Evolutionary conservation across 2,888 invertebrate species (phyloP).

Genomic region (Ectemnius cavifrons): DNA sequence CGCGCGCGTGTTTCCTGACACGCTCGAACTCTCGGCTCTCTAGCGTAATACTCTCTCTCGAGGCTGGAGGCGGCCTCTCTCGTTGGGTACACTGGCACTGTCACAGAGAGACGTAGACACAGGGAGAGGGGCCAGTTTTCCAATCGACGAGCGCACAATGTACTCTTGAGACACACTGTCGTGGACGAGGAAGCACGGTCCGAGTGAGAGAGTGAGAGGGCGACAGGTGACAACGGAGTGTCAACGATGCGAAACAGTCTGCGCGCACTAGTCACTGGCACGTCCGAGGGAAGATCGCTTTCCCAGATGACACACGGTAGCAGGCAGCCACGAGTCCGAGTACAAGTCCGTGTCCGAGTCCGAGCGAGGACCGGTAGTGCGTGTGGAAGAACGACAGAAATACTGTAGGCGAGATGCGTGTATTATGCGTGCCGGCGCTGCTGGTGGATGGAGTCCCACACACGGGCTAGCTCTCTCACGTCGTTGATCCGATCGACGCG

Average conservation of each 20-base stretch:
- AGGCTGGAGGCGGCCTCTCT: conserved; percentile 21
- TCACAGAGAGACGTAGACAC: conserved; percentile 46
- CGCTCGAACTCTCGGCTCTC: conserved; percentile 15
- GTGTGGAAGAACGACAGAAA: conserved; percentile 9
- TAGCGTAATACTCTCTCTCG: neutral
- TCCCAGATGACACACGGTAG: conserved; percentile 2
- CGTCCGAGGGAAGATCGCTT: conserved; percentile 1
- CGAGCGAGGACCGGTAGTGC: neutral
- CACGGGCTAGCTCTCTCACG: conserved; percentile 45
- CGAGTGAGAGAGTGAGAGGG: conserved; percentile 13
- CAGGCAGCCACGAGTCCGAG: conserved; percentile 33
- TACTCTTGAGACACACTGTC: conserved; percentile 25
- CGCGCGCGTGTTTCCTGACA: conserved; percentile 44
- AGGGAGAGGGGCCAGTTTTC: conserved; percentile 37
- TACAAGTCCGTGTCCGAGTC: conserved; percentile 26
- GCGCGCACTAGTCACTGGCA: conserved; percentile 23
- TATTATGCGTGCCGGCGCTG: conserved; percentile 43
- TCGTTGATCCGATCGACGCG: conserved; percentile 76
- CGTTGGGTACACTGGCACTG: conserved; percentile 50
- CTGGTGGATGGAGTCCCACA: conserved; percentile 26
- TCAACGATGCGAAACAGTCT: conserved; percentile 31
- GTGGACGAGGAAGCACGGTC: neutral
- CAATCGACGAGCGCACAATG: conserved; percentile 36
- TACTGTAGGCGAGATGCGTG: conserved; percentile 28
- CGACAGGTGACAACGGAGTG: conserved; percentile 25